phyloP scores from a whole-genome alignment of 2,797 vertebrate species.

The Zenarchopterus dispar region DNA sequence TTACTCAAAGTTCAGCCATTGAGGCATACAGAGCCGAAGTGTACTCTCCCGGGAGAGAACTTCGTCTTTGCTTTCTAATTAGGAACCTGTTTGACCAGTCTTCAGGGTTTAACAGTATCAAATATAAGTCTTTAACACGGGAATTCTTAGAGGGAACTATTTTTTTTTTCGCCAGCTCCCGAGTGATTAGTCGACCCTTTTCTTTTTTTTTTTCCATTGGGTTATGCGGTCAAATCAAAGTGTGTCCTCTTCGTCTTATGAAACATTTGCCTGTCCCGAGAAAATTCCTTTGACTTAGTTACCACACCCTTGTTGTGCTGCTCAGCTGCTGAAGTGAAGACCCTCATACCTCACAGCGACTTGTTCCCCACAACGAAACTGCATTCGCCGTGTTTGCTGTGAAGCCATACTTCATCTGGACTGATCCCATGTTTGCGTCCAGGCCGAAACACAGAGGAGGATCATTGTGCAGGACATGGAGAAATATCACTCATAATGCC shows the following conservation, averaged over 20 bases:
- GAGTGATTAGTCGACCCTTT: not conserved
- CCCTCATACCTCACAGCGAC: slow-evolving; percentile 30
- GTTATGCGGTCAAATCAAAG: not conserved
- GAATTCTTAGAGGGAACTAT: not conserved
- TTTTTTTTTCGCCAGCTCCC: not conserved
- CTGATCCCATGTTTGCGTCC: slow-evolving; percentile 2
- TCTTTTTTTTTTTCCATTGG: not conserved
- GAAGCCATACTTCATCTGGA: slow-evolving; percentile 5
- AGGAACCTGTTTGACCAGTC: slow-evolving; percentile 43
- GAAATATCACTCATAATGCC: no score
- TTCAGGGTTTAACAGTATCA: not conserved
- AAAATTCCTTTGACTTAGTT: slow-evolving; percentile 62
- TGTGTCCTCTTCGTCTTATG: no score
- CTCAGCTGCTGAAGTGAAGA: slow-evolving; percentile 52
- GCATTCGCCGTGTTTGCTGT: slow-evolving; percentile 1
- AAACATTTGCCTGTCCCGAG: slow-evolving; percentile 4
- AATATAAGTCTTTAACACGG: not conserved
- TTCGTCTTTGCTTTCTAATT: slow-evolving; percentile 21
- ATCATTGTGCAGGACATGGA: no score
- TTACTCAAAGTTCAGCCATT: slow-evolving; percentile 10
- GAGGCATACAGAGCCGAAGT: not conserved
- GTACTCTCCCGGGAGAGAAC: slow-evolving; percentile 10
- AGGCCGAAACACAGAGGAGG: not conserved
- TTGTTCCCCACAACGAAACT: slow-evolving; percentile 18
- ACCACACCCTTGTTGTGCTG: slow-evolving; percentile 78